These are phyloP conservation scores for Melanotaenia parkinsoni DNA, from an alignment of 2,797 vertebrate species.

Conservation along the genomic window DNA sequence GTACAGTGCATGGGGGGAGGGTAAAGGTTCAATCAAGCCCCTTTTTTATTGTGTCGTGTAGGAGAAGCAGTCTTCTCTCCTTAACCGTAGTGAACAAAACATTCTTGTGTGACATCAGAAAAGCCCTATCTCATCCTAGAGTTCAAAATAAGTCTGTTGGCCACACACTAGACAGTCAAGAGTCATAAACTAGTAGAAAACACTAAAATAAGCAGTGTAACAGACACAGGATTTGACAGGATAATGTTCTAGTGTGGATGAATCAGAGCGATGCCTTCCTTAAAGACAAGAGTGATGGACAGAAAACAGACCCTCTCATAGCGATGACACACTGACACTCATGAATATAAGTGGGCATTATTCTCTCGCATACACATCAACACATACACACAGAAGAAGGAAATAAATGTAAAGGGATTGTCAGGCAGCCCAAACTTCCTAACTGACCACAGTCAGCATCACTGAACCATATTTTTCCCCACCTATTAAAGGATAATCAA, in stretches of 20 bases:
- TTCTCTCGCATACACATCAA: slow-evolving; percentile 16
- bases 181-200: slow-evolving; percentile 64
- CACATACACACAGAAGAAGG: slow-evolving; percentile 7
- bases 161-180: slow-evolving; percentile 66
- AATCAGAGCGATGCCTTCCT: slow-evolving; percentile 43
- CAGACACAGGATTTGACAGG: slow-evolving; percentile 50
- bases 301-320: slow-evolving; percentile 37
- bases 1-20: slow-evolving; percentile 70
- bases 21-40: slow-evolving; percentile 50
- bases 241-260: slow-evolving; percentile 45
- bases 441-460: slow-evolving; percentile 66
- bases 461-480: slow-evolving; percentile 2
- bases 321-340: slow-evolving; percentile 24
- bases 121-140: slow-evolving; percentile 65
- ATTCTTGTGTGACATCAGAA: slow-evolving; percentile 72
- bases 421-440: slow-evolving; percentile 67
- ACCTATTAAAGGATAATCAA: slow-evolving; percentile 31
- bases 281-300: slow-evolving; percentile 30
- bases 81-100: slow-evolving; percentile 65
- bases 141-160: slow-evolving; percentile 58
- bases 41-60: slow-evolving; percentile 50
- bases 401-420: slow-evolving; percentile 66
- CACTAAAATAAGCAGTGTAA: slow-evolving; percentile 58
- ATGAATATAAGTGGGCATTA: slow-evolving; percentile 36
- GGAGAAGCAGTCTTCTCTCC: slow-evolving; percentile 51